Evolutionary conservation across 1,140 invertebrate genomes (phyloP).

Genomic region (Nasonia longicornis): DNA sequence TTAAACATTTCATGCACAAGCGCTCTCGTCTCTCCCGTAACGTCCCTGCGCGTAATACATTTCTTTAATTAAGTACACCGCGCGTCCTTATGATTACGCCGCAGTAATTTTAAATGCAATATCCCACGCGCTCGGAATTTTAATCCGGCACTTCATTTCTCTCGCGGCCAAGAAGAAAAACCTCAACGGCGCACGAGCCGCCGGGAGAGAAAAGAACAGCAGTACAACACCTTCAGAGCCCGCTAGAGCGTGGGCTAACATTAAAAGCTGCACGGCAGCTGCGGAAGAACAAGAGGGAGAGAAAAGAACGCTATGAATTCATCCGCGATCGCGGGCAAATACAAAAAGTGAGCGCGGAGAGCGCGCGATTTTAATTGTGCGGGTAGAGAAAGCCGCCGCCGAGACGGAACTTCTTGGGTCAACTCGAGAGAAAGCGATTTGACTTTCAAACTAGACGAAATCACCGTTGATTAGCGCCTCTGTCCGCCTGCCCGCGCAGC

Average conservation of each 20-base stretch:
- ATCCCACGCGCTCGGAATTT: slow-evolving; percentile 19
- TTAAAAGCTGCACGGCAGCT: not conserved
- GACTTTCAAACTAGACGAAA: slow-evolving; percentile 4
- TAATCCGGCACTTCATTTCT: slow-evolving; percentile 17
- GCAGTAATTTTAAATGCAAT: slow-evolving; percentile 29
- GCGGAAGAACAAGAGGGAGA: not conserved
- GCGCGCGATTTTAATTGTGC: not conserved
- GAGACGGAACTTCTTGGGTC: not conserved
- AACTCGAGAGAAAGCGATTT: not conserved
- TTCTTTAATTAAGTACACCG: slow-evolving; percentile 20
- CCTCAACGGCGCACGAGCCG: not conserved
- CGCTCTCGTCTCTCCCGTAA: not conserved
- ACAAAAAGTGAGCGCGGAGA: no score
- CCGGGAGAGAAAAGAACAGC: not conserved
- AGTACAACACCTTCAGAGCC: no score
- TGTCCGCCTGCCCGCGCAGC: not conserved
- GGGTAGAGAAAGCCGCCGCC: not conserved
- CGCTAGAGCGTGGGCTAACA: not conserved
- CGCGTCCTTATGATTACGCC: slow-evolving; percentile 22
- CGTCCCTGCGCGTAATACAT: not conserved
- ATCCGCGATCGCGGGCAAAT: not conserved
- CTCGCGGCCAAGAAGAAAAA: not conserved
- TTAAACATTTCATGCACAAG: not conserved
- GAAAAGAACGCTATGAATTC: not conserved
- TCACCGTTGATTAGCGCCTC: not conserved